Percentiles rank a stretch among this genome's conserved stretches.
Evolutionary conservation across 2,888 invertebrate species (phyloP).

Genomic region (Aphidoletes aphidimyza): DNA sequence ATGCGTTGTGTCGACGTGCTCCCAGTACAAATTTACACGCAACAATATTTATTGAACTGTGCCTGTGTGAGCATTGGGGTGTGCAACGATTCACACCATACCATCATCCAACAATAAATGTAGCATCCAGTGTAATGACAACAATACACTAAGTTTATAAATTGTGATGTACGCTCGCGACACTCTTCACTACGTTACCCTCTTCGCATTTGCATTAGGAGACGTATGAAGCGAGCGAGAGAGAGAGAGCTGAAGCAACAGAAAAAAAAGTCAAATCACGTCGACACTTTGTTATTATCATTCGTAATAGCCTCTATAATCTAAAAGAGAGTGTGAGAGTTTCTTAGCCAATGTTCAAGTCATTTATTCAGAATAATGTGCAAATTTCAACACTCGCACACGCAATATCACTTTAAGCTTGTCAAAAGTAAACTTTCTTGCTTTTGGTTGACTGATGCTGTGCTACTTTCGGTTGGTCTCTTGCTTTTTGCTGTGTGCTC

Average conservation of each 20-base stretch:
- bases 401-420: constrained; percentile 53
- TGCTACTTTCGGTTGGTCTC: neutral
- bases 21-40: constrained; percentile 38
- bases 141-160: constrained; percentile 36
- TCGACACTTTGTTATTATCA: constrained; percentile 54
- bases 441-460: neutral
- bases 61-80: neutral
- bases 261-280: constrained; percentile 53
- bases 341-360: constrained; percentile 53
- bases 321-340: constrained; percentile 23
- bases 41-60: constrained; percentile 32
- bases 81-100: constrained; percentile 27
- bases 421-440: neutral
- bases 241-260: too few relatives aligned
- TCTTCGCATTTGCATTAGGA: constrained; percentile 17
- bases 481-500: neutral
- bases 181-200: too few relatives aligned
- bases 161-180: constrained; percentile 1
- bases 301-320: constrained; percentile 53
- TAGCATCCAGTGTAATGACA: constrained; percentile 34
- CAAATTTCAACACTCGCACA: constrained; percentile 41
- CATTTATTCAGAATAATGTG: constrained; percentile 53
- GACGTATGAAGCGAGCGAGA: neutral
- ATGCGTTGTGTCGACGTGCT: too few relatives aligned
- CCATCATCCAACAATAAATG: constrained; percentile 10